Percentiles rank a stretch among this genome's conserved stretches.
These are phyloP conservation scores for Drosophila punjabiensis DNA, from an alignment of 1,140 invertebrate genomes.

Conservation along the genomic window DNA sequence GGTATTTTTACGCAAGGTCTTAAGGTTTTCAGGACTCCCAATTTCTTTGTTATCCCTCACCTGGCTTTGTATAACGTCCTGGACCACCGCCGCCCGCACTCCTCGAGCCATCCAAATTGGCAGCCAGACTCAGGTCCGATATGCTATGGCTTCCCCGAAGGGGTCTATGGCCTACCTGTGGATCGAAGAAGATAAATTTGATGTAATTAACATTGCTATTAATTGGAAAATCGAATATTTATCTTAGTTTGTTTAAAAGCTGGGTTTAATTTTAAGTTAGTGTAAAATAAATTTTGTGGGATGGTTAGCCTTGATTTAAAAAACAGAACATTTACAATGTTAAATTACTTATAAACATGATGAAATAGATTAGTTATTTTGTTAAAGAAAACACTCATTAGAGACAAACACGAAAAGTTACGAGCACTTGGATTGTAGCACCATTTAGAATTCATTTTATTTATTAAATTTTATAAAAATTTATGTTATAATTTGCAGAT, in stretches of 20 bases:
- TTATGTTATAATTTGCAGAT: too few relatives aligned
- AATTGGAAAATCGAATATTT: background rate
- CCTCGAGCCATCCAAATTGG: conserved; percentile 85
- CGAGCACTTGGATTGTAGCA: background rate
- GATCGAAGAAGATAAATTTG: background rate
- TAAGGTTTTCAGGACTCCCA: background rate
- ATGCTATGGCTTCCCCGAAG: conserved; percentile 94
- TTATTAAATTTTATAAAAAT: too few relatives aligned
- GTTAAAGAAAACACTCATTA: background rate
- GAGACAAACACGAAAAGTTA: background rate
- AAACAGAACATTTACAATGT: background rate
- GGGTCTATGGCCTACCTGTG: conserved; percentile 90
- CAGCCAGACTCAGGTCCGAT: conserved; percentile 88
- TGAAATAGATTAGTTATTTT: background rate
- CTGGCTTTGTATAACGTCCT: conserved; percentile 78
- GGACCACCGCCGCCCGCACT: conserved; percentile 50
- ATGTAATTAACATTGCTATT: background rate
- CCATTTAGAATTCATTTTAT: too few relatives aligned
- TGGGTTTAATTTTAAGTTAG: background rate
- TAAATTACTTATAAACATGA: background rate
- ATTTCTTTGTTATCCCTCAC: conserved; percentile 40
- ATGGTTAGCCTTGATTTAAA: background rate
- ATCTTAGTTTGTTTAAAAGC: too few relatives aligned
- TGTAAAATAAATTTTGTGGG: background rate
- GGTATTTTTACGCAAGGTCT: background rate